A percentile compares a stretch with the other conserved stretches of the same genome.
Conservation (phyloP, 2,797 vertebrate genomes). For the Euphonia xanthogaster region DNA sequence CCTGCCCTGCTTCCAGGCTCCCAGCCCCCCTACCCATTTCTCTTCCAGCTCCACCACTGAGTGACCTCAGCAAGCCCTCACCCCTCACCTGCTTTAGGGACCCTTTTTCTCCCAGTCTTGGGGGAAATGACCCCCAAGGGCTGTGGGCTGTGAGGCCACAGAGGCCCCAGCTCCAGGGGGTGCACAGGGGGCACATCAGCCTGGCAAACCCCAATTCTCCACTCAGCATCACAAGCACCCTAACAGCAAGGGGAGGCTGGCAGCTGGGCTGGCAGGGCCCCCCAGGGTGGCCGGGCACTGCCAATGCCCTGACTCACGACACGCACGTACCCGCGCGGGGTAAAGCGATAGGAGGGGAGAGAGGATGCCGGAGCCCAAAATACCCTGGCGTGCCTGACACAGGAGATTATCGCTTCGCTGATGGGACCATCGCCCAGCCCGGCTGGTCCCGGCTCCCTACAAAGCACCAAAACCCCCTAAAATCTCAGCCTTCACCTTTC, state of each 20-base stretch:
- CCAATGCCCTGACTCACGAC: conserved; percentile 63
- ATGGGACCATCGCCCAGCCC: neutral
- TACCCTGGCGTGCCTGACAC: conserved; percentile 51
- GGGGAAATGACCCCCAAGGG: fast-evolving
- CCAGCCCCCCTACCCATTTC: neutral
- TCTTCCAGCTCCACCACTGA: neutral
- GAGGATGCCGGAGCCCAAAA: conserved; percentile 61
- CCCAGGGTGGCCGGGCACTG: neutral
- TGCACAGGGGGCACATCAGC: fast-evolving
- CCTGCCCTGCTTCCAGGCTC: neutral
- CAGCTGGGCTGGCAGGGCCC: neutral
- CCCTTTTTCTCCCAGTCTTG: neutral
- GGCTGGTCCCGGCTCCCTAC: neutral
- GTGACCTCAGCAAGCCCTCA: neutral
- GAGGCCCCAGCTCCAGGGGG: fast-evolving
- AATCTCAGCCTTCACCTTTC: neutral
- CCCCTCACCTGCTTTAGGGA: fast-evolving
- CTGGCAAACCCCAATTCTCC: neutral
- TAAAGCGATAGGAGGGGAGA: conserved; percentile 59
- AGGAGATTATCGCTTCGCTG: conserved; percentile 44
- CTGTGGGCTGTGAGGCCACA: neutral
- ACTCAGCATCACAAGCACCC: neutral
- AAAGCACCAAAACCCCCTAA: neutral
- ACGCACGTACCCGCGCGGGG: conserved; percentile 23
- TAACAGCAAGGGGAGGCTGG: fast-evolving